Evolutionary conservation across 2,888 invertebrate species (phyloP), one percentile per base, ranked within the genome.

Genomic region (Branchipolynoe longqiensis): DNA sequence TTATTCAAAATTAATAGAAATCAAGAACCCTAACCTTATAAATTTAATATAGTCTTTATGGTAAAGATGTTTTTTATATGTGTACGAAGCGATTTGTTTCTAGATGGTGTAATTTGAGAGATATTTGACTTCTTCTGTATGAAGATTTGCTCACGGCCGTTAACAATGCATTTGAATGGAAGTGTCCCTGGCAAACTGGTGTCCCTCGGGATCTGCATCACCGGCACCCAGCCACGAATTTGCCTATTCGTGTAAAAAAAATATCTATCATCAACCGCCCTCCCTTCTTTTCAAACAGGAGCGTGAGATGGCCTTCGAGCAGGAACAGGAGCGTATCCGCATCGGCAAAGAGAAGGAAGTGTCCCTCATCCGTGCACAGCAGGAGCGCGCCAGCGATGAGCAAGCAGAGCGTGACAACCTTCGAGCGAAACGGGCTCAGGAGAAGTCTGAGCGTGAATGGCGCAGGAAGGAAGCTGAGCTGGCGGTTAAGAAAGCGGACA

Each of bases 301-400:
- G 88, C 88, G 93, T 78, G 93, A 93, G 87, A 89, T 89, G n/a
- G 92, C 91, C 12, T 93, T 89, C 89, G 93, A 93, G 87, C 90
- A 89, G 54, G 93, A 93, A 88, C 93, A 93, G 88, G 93, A 93
- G 87, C 89, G 90, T 81, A 90, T 92, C 62, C 90, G 93, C 54
- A 90, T 93, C n/a, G 93, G 93, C 90, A 94, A 93, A 86, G 94
- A 94, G 89, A 92, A 90, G 85, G 94, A 94, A 88, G 91, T 92
- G 1, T 93, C 93, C 6, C 88, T 92, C 54, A 88, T 94, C 64
- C 88, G 93, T 54, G 92, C 92, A 0, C 88, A 92, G 82, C 94
- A 94, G 89, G 94, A 94, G 87, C 89, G 93, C 6, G 93, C 93
- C 1, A 86, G 90, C 0, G 94, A 94, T 88, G 93, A 94, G 87